Evolutionary conservation across 2,113 vertebrate genomes (phyloP), one percentile per base, ranked within the genome.

Genomic region (Ciconia maguari): DNA sequence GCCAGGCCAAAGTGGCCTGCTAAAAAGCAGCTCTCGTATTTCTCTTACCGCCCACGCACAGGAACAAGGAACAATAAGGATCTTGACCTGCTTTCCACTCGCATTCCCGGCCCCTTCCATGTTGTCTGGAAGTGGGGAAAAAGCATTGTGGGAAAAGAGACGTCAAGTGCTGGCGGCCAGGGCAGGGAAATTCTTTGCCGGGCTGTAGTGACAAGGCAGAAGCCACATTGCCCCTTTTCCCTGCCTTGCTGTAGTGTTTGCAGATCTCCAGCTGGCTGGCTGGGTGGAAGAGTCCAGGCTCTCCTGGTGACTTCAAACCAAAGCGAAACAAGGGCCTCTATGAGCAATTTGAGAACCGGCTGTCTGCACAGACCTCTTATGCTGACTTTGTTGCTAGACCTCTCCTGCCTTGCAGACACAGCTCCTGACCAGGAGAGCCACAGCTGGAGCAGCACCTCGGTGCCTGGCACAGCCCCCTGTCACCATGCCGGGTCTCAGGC

Each of bases 1-100:
- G 36, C 60, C 36, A 10, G 92, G 55, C 72, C 74, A 74, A 69
- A 89, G 60, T 61, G 58, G 72, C 44, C 34, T 91, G n/a, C 48
- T 62, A 8, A 89, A 69, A 71, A 94, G 60, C 8, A 1, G 54
- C 44, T 78, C 72, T 82, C 27, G 1, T 48, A 22, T 85, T 94
- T 79, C 84, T 87, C 34, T 55, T 75, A 71, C 77, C 32, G 2
- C 94, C 84, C 74, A 87, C 83, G 13, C 64, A 64, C 48, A 84
- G 77, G 65, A 91, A 82, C 26, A 66, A 51, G 55, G 48, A 77
- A 91, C 83, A 97, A 91, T 89, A 52, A 84, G 10, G 85, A 82
- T 92, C 93, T 30, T 17, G 82, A 94, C 75, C 61, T 4, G 10
- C 48, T 85, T 91, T 94, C 74, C 60, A 36, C n/a, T 87, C 1